Percentiles rank a stretch among this genome's conserved stretches.
These are phyloP conservation scores for Euthynnus affinis DNA, from an alignment of 2,797 vertebrate genomes.

Conservation along the genomic window DNA sequence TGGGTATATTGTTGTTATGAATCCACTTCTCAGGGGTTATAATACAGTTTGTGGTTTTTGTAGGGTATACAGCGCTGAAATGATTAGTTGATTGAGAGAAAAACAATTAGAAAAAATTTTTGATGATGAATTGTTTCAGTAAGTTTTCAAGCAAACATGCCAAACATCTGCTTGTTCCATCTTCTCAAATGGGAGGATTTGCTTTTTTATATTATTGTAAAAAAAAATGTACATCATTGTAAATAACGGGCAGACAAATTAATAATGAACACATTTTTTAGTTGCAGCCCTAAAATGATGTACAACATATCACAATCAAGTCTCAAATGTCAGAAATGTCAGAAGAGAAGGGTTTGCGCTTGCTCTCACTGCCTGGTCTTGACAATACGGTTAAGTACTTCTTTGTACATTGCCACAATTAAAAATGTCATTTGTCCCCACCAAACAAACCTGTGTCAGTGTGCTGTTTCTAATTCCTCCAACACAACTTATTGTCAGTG, in stretches of 20 bases:
- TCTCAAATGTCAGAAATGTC: background rate
- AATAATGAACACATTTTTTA: background rate
- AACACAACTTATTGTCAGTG: slow-evolving; percentile 16
- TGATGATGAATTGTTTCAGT: too few species aligned
- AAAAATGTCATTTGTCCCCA: slow-evolving; percentile 28
- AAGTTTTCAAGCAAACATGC: too few species aligned
- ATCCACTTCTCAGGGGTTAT: background rate
- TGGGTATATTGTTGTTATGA: background rate
- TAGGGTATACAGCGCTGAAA: background rate
- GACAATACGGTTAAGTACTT: slow-evolving; percentile 35
- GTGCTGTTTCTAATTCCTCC: slow-evolving; percentile 13
- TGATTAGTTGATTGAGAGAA: background rate
- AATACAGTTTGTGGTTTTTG: background rate
- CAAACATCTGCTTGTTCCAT: too few species aligned
- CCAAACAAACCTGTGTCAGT: slow-evolving; percentile 8
- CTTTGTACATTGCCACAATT: slow-evolving; percentile 18
- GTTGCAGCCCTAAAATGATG: background rate
- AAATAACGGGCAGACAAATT: background rate
- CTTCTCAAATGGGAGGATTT: too few species aligned
- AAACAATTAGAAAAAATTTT: too few species aligned
- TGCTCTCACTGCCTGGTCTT: background rate
- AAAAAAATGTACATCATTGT: too few species aligned
- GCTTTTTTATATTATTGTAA: too few species aligned
- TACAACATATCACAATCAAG: background rate
- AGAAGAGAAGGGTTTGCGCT: slow-evolving; percentile 12